These are phyloP conservation scores for Microcebus murinus DNA, from an alignment of 2,113 vertebrate species.

Conservation along the genomic window DNA sequence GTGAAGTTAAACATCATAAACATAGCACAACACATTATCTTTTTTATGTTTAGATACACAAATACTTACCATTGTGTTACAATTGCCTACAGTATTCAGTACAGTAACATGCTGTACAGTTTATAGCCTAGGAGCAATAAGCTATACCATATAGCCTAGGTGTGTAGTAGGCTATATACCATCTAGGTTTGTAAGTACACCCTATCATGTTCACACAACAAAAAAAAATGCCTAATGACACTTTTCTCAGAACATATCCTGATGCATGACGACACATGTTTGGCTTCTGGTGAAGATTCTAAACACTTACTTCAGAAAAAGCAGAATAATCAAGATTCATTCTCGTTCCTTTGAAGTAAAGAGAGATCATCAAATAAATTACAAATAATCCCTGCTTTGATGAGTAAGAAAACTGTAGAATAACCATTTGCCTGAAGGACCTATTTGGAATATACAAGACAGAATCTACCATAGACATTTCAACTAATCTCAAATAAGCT, in stretches of 20 bases:
- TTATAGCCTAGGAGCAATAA: not conserved
- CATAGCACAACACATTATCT: not conserved
- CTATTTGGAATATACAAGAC: not conserved
- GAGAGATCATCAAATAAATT: not conserved
- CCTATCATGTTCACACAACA: not conserved
- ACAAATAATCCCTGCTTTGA: not conserved
- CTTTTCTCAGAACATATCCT: not conserved
- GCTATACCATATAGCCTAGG: not conserved
- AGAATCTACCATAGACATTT: not conserved
- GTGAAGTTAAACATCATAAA: not conserved
- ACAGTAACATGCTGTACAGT: not conserved
- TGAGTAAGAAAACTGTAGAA: not conserved
- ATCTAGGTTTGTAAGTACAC: not conserved
- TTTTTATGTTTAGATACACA: not conserved
- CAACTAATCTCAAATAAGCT: conserved; percentile 34
- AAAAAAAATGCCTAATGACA: not conserved
- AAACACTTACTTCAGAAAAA: conserved; percentile 20
- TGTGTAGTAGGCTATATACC: not conserved
- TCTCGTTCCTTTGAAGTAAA: conserved; percentile 20
- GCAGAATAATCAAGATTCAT: not conserved
- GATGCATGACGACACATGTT: not conserved
- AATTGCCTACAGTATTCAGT: not conserved
- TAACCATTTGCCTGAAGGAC: not conserved
- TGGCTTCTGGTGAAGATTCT: conserved; percentile 1
- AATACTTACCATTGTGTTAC: not conserved